Base-by-base conservation (phyloP, 2,113 vertebrate species). In the Phalacrocorax aristotelis region DNA sequence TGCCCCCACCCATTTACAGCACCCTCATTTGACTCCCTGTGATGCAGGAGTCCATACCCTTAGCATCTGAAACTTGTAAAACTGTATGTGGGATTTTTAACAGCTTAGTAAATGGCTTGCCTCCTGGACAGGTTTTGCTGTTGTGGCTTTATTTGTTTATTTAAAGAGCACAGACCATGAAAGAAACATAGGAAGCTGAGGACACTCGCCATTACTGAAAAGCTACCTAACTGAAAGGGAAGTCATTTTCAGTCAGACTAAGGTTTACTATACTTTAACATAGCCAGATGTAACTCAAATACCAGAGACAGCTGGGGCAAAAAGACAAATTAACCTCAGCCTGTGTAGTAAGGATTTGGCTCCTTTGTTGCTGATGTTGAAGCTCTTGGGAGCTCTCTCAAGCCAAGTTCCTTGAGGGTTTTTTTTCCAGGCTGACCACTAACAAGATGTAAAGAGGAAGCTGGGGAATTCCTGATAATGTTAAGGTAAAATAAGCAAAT, bases 21-120 rank as follows among this genome's bases (percentile, higher is more conserved):
- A 34, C 51, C 30, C 26, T 40, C 5, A 9, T 51, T 21, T n/a
- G 38, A 20, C 19, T 57, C 29, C 14, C 13, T 2, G 0, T 1
- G 1, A 80, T 4, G 5, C 14, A 40, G 65, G 14, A 54, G 14
- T 21, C 76, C n/a, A 16, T 4, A 29, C 3, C 46, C n/a, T 30
- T 13, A 49, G 38, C 13, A 14, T 23, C 29, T 77, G 80, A 61
- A 89, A 58, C 15, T 34, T 48, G n/a, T 64, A 38, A 79, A 81
- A 38, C 17, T 14, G 10, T 8, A n/a, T 13, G 13, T 58, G 32
- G 18, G 44, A 5, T 3, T 64, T 94, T 65, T 48, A 44, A 30
- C 17, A 9, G 17, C 7, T 38, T 46, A 77, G 36, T 10, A 42
- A 78, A 32, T 0, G 1, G 2, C 12, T 88, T 52, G 44, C 49